These are phyloP conservation scores for Eupithecia exiguata DNA, from an alignment of 2,888 invertebrate species.

Conservation along the genomic window DNA sequence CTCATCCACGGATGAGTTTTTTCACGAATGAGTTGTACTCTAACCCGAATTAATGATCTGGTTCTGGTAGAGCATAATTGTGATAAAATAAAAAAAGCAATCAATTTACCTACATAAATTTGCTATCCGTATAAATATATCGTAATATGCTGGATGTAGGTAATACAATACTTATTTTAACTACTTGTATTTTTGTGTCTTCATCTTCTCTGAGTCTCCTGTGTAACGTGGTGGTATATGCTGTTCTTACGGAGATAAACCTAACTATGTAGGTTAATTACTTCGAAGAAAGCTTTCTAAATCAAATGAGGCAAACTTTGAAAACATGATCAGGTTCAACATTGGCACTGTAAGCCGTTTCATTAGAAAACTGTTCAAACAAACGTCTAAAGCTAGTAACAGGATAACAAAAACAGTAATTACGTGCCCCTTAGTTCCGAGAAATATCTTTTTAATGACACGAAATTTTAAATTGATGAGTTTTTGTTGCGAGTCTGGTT, in stretches of 20 bases:
- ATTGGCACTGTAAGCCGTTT: background rate
- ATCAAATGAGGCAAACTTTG: background rate
- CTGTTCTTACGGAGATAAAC: background rate
- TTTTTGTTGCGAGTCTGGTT: conserved; percentile 2
- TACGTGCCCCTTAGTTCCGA: background rate
- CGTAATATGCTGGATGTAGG: no score
- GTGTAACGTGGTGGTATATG: no score
- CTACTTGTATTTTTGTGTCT: no score
- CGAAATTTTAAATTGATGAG: background rate
- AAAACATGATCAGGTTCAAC: background rate
- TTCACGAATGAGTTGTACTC: no score
- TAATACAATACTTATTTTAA: no score
- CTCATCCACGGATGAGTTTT: no score
- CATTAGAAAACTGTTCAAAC: background rate
- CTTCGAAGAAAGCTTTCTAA: background rate
- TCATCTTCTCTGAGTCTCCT: background rate
- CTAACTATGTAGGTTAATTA: background rate
- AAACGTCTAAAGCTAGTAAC: conserved; percentile 1
- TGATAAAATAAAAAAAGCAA: background rate
- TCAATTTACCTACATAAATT: background rate
- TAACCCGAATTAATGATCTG: no score
- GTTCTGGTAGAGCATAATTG: no score
- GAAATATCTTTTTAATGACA: conserved; percentile 6
- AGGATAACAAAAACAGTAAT: conserved; percentile 8
- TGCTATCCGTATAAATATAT: no score